phyloP scores from a whole-genome alignment of 2,113 vertebrate species.

The Mesitornis unicolor region DNA sequence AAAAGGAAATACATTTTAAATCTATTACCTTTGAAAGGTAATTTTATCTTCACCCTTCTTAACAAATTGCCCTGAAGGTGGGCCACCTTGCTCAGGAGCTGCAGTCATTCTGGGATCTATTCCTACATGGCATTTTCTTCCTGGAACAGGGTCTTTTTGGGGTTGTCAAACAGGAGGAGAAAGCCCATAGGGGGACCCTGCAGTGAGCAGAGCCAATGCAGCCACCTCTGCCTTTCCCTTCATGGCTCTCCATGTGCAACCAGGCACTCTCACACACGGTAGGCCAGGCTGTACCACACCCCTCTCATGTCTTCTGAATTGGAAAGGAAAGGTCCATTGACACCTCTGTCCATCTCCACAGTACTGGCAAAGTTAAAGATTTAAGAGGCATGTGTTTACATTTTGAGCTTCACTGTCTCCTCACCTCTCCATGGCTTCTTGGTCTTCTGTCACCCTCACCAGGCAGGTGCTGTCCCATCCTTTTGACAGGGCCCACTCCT shows the following conservation, averaged over 20 bases:
- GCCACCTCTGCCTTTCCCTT: neutral
- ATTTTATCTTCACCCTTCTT: neutral
- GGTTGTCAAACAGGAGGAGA: neutral
- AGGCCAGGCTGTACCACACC: neutral
- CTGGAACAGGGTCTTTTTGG: neutral
- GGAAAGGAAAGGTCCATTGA: neutral
- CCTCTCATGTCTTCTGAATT: neutral
- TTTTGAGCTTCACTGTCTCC: neutral
- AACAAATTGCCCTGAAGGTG: neutral
- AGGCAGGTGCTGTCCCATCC: neutral
- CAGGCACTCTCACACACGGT: accelerated
- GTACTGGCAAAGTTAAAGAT: neutral
- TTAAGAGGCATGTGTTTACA: neutral
- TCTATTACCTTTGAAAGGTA: neutral
- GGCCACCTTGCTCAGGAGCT: neutral
- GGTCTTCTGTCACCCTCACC: neutral
- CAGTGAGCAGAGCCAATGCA: neutral
- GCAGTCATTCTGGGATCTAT: accelerated
- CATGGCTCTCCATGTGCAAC: neutral
- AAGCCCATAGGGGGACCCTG: accelerated
- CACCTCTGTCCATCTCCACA: neutral
- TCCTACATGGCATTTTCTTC: neutral
- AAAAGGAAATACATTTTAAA: neutral
- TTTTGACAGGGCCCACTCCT: neutral
- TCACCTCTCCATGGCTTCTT: neutral